These are phyloP conservation scores for Hexactinellida sp. DNA, from an alignment of 37 sponge, comb jelly and placozoan genomes.

Conservation along the genomic window DNA sequence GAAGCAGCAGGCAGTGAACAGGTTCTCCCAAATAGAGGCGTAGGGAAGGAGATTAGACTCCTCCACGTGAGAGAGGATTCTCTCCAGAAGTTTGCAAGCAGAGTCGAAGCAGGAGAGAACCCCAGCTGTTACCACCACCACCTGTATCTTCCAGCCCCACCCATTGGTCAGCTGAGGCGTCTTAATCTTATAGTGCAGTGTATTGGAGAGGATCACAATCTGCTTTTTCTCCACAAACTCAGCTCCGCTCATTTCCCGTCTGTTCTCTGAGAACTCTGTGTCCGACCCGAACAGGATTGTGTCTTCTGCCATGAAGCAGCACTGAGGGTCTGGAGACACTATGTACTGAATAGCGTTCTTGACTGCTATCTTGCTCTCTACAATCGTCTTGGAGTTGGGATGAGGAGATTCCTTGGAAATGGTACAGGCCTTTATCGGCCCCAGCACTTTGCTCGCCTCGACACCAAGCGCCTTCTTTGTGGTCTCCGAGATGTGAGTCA, in stretches of 20 bases:
- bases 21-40: conserved; percentile 12
- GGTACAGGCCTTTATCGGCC: neutral
- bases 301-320: neutral
- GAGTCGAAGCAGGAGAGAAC: neutral
- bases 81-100: neutral
- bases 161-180: neutral
- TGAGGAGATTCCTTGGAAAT: neutral
- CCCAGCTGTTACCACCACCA: neutral
- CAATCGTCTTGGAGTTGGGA: neutral
- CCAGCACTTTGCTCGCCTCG: neutral
- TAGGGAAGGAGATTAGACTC: neutral
- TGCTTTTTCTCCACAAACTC: neutral
- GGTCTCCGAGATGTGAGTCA: neutral
- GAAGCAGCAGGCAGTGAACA: conserved; percentile 2
- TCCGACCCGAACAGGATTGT: neutral
- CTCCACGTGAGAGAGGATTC: neutral
- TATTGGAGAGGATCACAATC: neutral
- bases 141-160: neutral
- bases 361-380: neutral
- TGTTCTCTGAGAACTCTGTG: neutral
- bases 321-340: neutral
- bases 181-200: neutral
- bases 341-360: conserved; percentile 9
- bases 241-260: neutral
- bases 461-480: neutral